A percentile compares a stretch with the other conserved stretches of the same genome.
These are phyloP conservation scores for Drosophila tani DNA, from an alignment of 1,140 invertebrate species.

Conservation along the genomic window DNA sequence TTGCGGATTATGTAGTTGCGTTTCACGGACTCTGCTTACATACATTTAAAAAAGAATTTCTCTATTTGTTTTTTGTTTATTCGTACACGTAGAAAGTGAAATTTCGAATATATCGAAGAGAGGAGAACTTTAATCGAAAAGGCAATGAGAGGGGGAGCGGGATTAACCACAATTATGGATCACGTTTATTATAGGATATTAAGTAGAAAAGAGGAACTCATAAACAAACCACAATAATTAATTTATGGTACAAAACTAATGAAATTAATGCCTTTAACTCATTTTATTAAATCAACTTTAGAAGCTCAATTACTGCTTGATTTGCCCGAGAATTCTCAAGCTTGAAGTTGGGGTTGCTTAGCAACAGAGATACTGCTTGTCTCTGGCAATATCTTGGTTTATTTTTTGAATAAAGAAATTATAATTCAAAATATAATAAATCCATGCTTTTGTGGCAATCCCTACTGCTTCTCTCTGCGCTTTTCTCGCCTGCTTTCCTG, in stretches of 20 bases:
- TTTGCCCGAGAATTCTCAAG: neutral
- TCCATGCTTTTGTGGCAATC: neutral
- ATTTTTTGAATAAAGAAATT: too few species aligned
- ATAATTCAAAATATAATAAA: neutral
- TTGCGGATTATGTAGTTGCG: conserved; percentile 32
- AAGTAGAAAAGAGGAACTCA: neutral
- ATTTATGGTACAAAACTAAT: neutral
- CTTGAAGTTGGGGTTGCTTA: neutral
- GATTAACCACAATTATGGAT: neutral
- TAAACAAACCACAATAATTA: neutral
- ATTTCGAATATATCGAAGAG: conserved; percentile 18
- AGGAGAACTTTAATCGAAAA: conserved; percentile 2
- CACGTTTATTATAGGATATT: too few species aligned
- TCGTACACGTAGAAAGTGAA: conserved; percentile 17
- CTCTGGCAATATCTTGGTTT: too few species aligned
- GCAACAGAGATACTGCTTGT: neutral
- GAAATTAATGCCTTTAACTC: neutral
- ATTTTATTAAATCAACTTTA: neutral
- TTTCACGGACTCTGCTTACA: conserved; percentile 31
- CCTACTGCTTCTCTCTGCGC: neutral
- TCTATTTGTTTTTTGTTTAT: conserved; percentile 29
- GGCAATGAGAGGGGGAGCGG: neutral
- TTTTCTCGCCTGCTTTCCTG: neutral
- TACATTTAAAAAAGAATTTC: conserved; percentile 36
- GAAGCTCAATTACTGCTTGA: neutral